Percentiles rank a stretch among this genome's conserved stretches.
These are phyloP conservation scores for Oconnorella tubifera DNA, from an alignment of 2,888 invertebrate genomes.

Conservation along the genomic window DNA sequence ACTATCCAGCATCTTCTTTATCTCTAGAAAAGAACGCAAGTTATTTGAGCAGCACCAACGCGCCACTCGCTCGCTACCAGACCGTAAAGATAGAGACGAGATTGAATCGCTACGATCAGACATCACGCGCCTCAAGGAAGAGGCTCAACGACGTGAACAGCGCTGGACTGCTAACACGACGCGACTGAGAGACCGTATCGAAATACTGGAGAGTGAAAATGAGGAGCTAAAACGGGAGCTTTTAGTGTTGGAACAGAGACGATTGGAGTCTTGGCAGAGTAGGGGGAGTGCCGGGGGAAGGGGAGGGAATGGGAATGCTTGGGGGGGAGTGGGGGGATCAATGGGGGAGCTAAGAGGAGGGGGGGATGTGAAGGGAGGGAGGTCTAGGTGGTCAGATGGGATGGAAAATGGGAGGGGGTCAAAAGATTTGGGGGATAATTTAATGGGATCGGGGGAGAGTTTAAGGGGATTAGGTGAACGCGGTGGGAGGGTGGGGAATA, in stretches of 20 bases:
- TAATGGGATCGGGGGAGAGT: too few species aligned
- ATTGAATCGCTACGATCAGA: slow-evolving; percentile 46
- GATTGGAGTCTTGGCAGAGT: slow-evolving; percentile 50
- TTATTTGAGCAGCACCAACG: slow-evolving; percentile 55
- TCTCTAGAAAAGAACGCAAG: slow-evolving; percentile 50
- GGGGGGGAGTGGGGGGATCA: too few species aligned
- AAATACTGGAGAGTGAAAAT: slow-evolving; percentile 51
- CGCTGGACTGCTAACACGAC: slow-evolving; percentile 49
- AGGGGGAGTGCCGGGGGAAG: slow-evolving; percentile 21
- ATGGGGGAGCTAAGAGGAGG: too few species aligned
- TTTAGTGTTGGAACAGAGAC: slow-evolving; percentile 47
- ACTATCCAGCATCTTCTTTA: too few species aligned
- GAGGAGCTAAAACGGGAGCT: slow-evolving; percentile 51
- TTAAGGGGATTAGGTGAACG: too few species aligned
- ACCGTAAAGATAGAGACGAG: slow-evolving; percentile 54
- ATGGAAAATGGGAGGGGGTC: too few species aligned
- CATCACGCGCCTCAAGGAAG: slow-evolving; percentile 50
- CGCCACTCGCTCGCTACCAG: slow-evolving; percentile 45
- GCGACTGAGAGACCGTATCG: slow-evolving; percentile 48
- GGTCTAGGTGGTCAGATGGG: too few species aligned
- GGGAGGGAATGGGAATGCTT: not conserved
- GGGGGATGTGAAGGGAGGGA: too few species aligned
- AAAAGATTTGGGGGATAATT: too few species aligned
- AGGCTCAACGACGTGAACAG: slow-evolving; percentile 51
- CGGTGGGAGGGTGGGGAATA: too few species aligned